Percentiles rank a stretch among this genome's conserved stretches.
Evolutionary conservation across 2,888 invertebrate species (phyloP).

Genomic region (Acanthosepion lycidas): DNA sequence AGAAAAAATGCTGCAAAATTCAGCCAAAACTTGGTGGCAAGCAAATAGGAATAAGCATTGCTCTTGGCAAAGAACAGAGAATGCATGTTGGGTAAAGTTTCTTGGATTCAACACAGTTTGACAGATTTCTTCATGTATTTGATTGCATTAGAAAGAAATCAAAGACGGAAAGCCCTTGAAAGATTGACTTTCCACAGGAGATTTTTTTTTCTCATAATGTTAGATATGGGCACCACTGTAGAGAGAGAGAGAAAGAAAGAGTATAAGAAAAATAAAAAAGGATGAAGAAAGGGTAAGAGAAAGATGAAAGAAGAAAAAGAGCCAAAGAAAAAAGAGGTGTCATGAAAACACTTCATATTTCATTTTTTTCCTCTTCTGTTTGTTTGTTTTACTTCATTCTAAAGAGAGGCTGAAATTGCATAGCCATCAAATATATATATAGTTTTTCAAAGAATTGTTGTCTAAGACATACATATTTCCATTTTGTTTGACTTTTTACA

Average conservation of each 20-base stretch:
- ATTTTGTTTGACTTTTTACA: background rate
- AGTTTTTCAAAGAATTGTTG: background rate
- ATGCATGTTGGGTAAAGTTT: background rate
- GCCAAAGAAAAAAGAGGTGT: background rate
- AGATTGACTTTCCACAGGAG: background rate
- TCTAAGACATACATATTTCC: background rate
- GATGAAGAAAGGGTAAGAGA: background rate
- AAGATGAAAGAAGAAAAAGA: background rate
- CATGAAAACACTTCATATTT: no score
- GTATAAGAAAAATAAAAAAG: background rate
- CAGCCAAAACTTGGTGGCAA: background rate
- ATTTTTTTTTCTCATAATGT: background rate
- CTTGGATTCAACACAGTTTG: conserved; percentile 12
- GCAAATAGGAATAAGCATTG: conserved; percentile 33
- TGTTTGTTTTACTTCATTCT: background rate
- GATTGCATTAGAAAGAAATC: conserved; percentile 23
- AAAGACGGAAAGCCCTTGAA: background rate
- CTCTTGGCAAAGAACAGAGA: background rate
- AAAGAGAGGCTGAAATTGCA: background rate
- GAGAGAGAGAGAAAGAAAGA: background rate
- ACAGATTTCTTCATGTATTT: conserved; percentile 33
- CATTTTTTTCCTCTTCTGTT: background rate
- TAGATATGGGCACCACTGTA: background rate
- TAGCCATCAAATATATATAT: background rate
- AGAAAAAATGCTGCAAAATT: background rate